Conservation (phyloP, 64 coral and sea anemone genomes). For the Cladopsammia gracilis region DNA sequence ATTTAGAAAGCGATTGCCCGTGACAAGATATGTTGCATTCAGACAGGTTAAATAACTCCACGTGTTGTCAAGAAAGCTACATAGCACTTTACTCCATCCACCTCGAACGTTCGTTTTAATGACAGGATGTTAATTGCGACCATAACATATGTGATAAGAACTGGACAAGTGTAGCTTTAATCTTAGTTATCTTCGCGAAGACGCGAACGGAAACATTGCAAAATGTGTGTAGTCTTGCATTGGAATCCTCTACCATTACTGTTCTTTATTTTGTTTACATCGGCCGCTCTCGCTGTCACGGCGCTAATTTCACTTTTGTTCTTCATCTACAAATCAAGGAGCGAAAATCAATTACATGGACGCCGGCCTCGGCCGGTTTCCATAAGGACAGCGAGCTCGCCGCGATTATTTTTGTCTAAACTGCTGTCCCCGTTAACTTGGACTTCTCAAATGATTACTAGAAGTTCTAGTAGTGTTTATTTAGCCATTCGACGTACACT, state of each 20-base stretch:
- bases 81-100: not conserved
- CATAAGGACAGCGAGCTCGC: conserved; percentile 23
- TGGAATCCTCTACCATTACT: conserved; percentile 72
- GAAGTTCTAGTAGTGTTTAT: conserved; percentile 53
- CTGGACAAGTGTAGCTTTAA: not conserved
- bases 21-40: not conserved
- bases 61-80: not conserved
- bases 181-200: not conserved
- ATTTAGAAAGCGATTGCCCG: not conserved
- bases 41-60: not conserved
- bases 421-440: conserved; percentile 55
- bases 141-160: not conserved
- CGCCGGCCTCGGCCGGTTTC: conserved; percentile 3
- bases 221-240: conserved; percentile 76
- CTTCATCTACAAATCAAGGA: conserved; percentile 42
- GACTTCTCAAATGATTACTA: conserved; percentile 67
- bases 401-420: not conserved
- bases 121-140: not conserved
- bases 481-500: conserved; percentile 66
- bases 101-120: not conserved
- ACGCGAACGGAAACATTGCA: not conserved
- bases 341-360: conserved; percentile 41
- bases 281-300: conserved; percentile 23
- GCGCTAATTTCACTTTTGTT: conserved; percentile 27
- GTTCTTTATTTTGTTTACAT: conserved; percentile 72